Percentiles rank a stretch among this genome's conserved stretches.
Conservation (phyloP, 2,797 vertebrate species). For the Carcharodon carcharias region DNA sequence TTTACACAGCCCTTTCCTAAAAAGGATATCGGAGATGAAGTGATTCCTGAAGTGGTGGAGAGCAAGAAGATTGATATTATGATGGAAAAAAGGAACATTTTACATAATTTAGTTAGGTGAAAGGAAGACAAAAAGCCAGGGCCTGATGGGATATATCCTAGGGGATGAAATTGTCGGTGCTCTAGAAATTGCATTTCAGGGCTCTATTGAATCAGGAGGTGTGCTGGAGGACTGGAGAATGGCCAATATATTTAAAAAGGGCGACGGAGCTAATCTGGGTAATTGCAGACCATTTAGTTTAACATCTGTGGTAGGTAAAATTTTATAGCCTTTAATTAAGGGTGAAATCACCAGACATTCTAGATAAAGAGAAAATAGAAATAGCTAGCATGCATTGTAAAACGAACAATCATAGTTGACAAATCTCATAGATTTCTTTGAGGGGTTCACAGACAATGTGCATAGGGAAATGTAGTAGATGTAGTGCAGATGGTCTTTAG, state of each 20-base stretch:
- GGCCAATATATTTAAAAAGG: not conserved
- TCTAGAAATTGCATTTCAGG: not conserved
- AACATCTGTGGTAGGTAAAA: not conserved
- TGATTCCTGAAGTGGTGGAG: not conserved
- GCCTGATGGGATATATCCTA: not conserved
- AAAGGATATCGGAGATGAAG: not conserved
- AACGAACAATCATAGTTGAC: not conserved
- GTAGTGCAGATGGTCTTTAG: not conserved
- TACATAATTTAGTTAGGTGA: not conserved
- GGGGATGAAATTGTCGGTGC: not conserved
- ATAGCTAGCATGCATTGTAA: not conserved
- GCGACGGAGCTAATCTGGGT: not conserved
- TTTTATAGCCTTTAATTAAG: not conserved
- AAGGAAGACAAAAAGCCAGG: not conserved
- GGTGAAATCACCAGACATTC: not conserved
- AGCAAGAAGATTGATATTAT: not conserved
- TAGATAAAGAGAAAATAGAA: not conserved
- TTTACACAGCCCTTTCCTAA: not conserved
- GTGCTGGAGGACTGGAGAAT: not conserved
- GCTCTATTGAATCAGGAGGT: slow-evolving; percentile 3
- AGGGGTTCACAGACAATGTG: not conserved
- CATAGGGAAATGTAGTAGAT: not conserved
- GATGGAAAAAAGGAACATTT: not conserved
- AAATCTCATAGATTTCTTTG: not conserved
- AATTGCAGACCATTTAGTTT: not conserved